phyloP scores from a whole-genome alignment of 2,113 vertebrate species.

The Promerops cafer region DNA sequence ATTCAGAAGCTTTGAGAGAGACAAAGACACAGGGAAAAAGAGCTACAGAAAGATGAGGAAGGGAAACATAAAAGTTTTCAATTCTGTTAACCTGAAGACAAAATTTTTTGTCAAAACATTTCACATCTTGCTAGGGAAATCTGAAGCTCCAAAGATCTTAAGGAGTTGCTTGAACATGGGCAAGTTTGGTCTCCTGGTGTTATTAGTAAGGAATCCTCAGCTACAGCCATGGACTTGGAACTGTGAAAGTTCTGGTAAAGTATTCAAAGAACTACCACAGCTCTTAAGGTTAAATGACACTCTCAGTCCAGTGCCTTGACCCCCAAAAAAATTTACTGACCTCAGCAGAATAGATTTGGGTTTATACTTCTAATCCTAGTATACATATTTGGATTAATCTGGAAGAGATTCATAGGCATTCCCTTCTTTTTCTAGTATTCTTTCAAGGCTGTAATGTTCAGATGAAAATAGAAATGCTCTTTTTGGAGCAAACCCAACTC shows the following conservation, averaged over 20 bases:
- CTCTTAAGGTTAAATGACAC: not conserved
- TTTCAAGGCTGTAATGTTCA: not conserved
- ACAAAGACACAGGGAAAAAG: not conserved
- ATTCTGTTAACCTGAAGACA: not conserved
- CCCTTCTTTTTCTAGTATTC: not conserved
- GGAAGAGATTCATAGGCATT: not conserved
- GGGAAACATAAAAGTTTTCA: not conserved
- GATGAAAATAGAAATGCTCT: not conserved
- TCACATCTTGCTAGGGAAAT: not conserved
- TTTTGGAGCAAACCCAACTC: not conserved
- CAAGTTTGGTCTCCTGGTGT: not conserved
- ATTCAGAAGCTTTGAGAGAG: not conserved
- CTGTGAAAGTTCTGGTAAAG: not conserved
- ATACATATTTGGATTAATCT: not conserved
- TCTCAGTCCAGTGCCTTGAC: not conserved
- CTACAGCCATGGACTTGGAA: not conserved
- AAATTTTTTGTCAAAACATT: not conserved
- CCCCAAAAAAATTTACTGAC: not conserved
- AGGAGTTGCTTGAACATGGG: accelerated
- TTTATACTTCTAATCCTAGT: not conserved
- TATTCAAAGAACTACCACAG: not conserved
- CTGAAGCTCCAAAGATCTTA: not conserved
- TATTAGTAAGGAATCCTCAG: not conserved
- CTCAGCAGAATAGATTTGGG: not conserved
- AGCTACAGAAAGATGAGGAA: not conserved